Evolutionary conservation across 2,888 invertebrate genomes (phyloP).

Genomic region (Aleiodes testaceus): DNA sequence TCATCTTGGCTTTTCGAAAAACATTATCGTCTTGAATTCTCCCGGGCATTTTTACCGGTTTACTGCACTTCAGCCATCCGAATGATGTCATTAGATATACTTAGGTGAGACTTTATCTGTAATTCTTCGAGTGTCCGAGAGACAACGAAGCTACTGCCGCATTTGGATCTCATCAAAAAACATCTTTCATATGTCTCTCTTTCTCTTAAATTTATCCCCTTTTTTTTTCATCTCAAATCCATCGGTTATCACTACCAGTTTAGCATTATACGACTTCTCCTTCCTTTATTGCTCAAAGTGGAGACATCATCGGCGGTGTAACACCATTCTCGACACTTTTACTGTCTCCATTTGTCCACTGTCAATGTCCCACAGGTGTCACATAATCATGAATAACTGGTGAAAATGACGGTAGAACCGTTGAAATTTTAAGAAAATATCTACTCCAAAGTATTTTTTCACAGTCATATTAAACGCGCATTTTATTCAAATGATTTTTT

Average conservation of each 20-base stretch:
- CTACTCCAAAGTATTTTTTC: not conserved
- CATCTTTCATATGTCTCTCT: not conserved
- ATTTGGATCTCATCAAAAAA: constrained; percentile 30
- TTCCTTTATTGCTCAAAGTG: constrained; percentile 49
- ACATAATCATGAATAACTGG: not conserved
- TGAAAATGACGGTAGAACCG: not conserved
- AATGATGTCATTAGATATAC: constrained; percentile 70
- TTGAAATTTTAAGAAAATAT: constrained; percentile 7
- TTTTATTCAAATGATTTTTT: constrained; percentile 20
- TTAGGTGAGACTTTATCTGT: constrained; percentile 65
- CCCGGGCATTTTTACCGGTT: constrained; percentile 59
- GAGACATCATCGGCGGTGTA: constrained; percentile 31
- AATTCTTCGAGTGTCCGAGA: constrained; percentile 56
- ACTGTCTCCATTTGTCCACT: constrained; percentile 44
- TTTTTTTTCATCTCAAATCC: constrained; percentile 40
- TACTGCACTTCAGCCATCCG: constrained; percentile 60
- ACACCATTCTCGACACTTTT: constrained; percentile 39
- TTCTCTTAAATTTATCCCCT: constrained; percentile 37
- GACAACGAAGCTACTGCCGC: constrained; percentile 29
- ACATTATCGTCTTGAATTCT: constrained; percentile 62
- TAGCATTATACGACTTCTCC: constrained; percentile 47
- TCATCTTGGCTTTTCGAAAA: constrained; percentile 44
- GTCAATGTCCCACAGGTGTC: constrained; percentile 26
- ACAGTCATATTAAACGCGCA: constrained; percentile 5
- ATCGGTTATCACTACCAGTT: constrained; percentile 57